phyloP scores from a whole-genome alignment of 2,888 invertebrate genomes.

The Elmis aenea region DNA sequence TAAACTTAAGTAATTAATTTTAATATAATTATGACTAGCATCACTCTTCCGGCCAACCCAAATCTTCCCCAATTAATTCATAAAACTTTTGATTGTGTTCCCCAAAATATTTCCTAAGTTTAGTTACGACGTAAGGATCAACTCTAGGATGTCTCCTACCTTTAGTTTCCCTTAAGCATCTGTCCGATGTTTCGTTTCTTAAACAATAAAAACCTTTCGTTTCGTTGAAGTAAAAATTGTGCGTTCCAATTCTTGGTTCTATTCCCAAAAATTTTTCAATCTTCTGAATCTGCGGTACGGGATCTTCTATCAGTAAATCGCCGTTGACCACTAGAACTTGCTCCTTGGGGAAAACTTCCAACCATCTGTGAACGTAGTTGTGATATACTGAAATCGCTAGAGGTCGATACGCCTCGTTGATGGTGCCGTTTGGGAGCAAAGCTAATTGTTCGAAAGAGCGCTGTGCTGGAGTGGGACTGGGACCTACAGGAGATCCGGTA shows the following conservation, averaged over 20 bases:
- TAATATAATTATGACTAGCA: conserved; percentile 19
- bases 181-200: conserved; percentile 75
- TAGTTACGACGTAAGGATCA: conserved; percentile 71
- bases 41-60: conserved; percentile 90
- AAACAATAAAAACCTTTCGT: conserved; percentile 95
- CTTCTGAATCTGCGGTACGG: conserved; percentile 77
- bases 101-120: conserved; percentile 78
- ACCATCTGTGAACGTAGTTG: conserved; percentile 85
- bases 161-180: conserved; percentile 79
- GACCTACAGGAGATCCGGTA: conserved; percentile 60
- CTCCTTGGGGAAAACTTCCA: conserved; percentile 84
- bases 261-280: conserved; percentile 85
- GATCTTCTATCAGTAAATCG: conserved; percentile 85
- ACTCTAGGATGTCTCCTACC: conserved; percentile 81
- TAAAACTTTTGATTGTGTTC: conserved; percentile 91
- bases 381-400: conserved; percentile 88
- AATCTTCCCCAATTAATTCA: conserved; percentile 85
- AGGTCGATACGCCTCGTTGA: conserved; percentile 78
- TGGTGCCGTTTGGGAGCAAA: conserved; percentile 72
- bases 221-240: conserved; percentile 94
- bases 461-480: conserved; percentile 43
- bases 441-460: conserved; percentile 78
- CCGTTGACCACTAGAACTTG: conserved; percentile 95
- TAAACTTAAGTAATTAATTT: conserved; percentile 2
- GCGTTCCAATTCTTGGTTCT: conserved; percentile 63